phyloP scores from a whole-genome alignment of 1,140 invertebrate species.

The Cotesia vestalis region DNA sequence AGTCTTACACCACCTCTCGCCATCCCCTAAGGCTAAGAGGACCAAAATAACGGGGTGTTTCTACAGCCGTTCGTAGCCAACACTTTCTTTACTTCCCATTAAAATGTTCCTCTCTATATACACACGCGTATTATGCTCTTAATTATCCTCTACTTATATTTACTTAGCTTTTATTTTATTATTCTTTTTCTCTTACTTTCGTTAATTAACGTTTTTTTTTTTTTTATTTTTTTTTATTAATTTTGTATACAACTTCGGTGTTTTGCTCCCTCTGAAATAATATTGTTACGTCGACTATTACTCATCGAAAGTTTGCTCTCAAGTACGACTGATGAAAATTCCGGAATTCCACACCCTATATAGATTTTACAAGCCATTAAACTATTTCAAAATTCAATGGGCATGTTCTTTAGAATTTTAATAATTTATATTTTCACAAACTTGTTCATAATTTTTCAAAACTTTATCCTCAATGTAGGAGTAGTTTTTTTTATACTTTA shows the following conservation, averaged over 20 bases:
- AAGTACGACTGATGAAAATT: too few species aligned
- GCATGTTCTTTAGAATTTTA: too few species aligned
- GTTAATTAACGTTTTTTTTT: background rate
- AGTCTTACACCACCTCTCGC: constrained; percentile 11
- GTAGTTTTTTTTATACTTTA: too few species aligned
- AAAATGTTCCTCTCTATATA: constrained; percentile 41
- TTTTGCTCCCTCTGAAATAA: too few species aligned
- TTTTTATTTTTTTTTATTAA: background rate
- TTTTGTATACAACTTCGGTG: too few species aligned
- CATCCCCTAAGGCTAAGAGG: constrained; percentile 29
- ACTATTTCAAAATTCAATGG: background rate
- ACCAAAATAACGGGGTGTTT: constrained; percentile 48
- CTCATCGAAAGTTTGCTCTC: background rate
- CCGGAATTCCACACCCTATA: background rate
- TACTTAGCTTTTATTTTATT: background rate
- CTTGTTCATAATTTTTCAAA: too few species aligned
- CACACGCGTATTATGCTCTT: constrained; percentile 29
- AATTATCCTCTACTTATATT: constrained; percentile 8
- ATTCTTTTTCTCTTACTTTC: background rate
- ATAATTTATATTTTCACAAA: too few species aligned
- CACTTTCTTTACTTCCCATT: constrained; percentile 54
- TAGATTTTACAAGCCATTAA: constrained; percentile 13
- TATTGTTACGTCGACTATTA: background rate
- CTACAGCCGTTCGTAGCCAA: constrained; percentile 40
- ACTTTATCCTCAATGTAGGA: too few species aligned